Conservation (phyloP, 2,797 vertebrate species). For the Glossophaga mutica region DNA sequence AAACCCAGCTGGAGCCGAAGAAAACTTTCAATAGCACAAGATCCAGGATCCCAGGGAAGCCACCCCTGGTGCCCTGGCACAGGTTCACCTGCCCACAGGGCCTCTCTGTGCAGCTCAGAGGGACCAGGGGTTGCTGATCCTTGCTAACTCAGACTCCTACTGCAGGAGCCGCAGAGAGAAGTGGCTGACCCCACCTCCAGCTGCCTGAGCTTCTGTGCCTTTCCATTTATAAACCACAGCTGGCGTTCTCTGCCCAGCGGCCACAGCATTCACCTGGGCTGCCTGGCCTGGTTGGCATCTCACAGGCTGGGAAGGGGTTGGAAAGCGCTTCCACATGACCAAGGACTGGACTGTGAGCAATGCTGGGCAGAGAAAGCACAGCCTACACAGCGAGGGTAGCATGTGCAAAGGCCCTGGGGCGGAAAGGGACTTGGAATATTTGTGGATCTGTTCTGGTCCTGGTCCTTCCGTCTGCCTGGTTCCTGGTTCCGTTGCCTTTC, state of each 20-base stretch:
- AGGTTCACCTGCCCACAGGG: background rate
- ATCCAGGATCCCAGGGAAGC: background rate
- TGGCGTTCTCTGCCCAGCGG: background rate
- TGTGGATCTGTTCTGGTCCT: background rate
- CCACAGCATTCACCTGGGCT: fast-evolving
- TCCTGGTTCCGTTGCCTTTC: background rate
- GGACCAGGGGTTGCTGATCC: fast-evolving
- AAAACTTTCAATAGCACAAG: background rate
- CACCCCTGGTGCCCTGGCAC: fast-evolving
- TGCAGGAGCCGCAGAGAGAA: background rate
- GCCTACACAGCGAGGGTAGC: background rate
- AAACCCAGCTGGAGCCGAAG: background rate
- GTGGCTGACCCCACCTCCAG: background rate
- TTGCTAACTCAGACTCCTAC: background rate
- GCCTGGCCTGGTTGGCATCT: background rate
- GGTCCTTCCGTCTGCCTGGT: background rate
- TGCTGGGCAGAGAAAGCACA: background rate
- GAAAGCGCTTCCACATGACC: background rate
- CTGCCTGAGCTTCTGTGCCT: background rate
- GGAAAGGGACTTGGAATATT: background rate
- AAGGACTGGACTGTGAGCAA: background rate
- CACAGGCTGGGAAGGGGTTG: background rate
- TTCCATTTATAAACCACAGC: background rate
- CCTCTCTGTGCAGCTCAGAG: no score
- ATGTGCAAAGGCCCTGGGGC: background rate